Evolutionary conservation across 2,797 vertebrate genomes (phyloP), one percentile per base, ranked within the genome.

Genomic region (Anniella stebbinsi): DNA sequence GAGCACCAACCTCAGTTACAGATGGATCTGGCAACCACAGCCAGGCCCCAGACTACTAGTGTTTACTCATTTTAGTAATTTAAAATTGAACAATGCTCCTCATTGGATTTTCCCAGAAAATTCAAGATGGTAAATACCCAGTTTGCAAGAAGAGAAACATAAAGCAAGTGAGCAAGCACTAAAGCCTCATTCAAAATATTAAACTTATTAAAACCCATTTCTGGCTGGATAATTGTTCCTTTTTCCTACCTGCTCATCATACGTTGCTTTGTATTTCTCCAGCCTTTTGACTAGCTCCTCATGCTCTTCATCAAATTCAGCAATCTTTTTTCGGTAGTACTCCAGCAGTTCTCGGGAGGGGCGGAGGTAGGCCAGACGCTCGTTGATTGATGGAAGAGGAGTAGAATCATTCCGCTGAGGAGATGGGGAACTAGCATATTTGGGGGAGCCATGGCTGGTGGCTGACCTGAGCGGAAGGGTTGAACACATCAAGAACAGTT

Each of bases 311-410:
- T 99, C 99, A 89, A 98, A 99, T 95, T 98, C 98, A 13, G 98
- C 96, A 4, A 99, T 97, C 95, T 98, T 99, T 96, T 97, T 97
- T 88, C 98, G 97, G 96, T 99, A 99, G 93, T 99, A 99, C 33
- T 99, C 98, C 94, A 99, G 96, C 63, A 99, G 97, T 94, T 99
- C 99, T 4, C 97, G 97, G 87, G 99, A 99, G 8, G 99, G 99
- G 28, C 94, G 95, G 23, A 99, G 97, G 66, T 97, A 93, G 0
- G 98, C 98, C 95, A 99, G 92, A 8, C 98, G 98, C 93, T 99
- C 98, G 0, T 96, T 93, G 76, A 98, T 85, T 0, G 99, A 98
- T 2, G 98, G 99, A 45, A 99, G 96, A 0, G 98, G 98, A 54
- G 98, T 97, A 0, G 97, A 97, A 0, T 93, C 95, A 21, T 97